phyloP scores from a whole-genome alignment of 2,113 vertebrate species.

The Channa argus region DNA sequence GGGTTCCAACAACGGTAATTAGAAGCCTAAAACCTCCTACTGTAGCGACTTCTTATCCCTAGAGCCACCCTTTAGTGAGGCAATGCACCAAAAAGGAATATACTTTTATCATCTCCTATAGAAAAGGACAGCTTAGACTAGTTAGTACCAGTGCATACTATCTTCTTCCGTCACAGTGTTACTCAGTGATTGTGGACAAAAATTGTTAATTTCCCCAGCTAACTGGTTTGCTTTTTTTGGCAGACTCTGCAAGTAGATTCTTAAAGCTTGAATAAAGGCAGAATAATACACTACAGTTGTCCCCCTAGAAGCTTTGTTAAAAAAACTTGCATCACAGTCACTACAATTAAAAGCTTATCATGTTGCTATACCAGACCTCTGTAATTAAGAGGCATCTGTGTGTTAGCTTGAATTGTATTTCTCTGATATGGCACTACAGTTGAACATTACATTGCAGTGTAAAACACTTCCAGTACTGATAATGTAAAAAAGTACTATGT shows the following conservation, averaged over 20 bases:
- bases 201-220: slow-evolving; percentile 44
- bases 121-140: slow-evolving; percentile 22
- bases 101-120: slow-evolving; percentile 33
- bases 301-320: slow-evolving; percentile 42
- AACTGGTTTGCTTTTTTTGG: slow-evolving; percentile 32
- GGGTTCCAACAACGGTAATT: slow-evolving; percentile 67
- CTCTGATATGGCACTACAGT: slow-evolving; percentile 15
- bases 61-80: slow-evolving; percentile 15
- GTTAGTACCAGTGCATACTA: background rate
- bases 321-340: slow-evolving; percentile 28
- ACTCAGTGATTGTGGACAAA: slow-evolving; percentile 40
- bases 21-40: slow-evolving; percentile 33
- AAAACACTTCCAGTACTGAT: background rate
- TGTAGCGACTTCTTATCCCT: slow-evolving; percentile 14
- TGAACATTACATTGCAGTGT: background rate
- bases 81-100: slow-evolving; percentile 5
- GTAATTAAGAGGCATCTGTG: slow-evolving; percentile 41
- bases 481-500: no score
- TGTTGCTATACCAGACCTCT: slow-evolving; percentile 22
- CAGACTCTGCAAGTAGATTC: slow-evolving; percentile 1
- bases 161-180: slow-evolving; percentile 33
- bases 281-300: slow-evolving; percentile 41
- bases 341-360: slow-evolving; percentile 56
- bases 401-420: slow-evolving; percentile 11
- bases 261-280: slow-evolving; percentile 18